Base-by-base conservation (phyloP, 53 echinoderm and acorn worm genomes). In the Astropecten irregularis region DNA sequence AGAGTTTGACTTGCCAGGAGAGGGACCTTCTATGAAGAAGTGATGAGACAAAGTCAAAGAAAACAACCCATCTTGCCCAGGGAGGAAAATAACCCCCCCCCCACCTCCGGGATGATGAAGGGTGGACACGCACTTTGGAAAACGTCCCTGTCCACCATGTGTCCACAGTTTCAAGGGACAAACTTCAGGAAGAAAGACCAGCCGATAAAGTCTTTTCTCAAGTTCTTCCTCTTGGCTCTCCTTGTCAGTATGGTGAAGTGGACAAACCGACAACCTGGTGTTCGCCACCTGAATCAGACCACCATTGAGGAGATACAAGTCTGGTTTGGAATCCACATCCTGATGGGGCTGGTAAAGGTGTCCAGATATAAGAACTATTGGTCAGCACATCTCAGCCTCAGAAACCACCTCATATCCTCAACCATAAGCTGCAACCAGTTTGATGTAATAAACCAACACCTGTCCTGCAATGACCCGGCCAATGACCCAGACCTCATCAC, bases 301-400 rank as follows among this genome's bases (percentile, higher is more conserved):
- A 20, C 59, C 22, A 16, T n/a, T n/a, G 11, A 23, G 47, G 47
- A 81, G 49, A 28, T 62, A 14, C 62, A 28, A 46, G 81, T 64
- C 13, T 81, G 81, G 81, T 62, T 81, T 29, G 64, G 81, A 15
- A 28, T 62, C 3, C 64, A 62, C 28, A 20, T 81, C 31, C 25
- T 81, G 10, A 81, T 81, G 81, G 81, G 64, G 33, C 58, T 81
- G n/a, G 81, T 81, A 4, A 81, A 61, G 46, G 53, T 79, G 11
- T 28, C 20, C 18, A 46, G 42, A 20, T 60, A 44, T 15, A 63
- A 63, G 46, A 64, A 81, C 47, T 81, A 81, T 64, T 81, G 81
- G 81, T 35, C 81, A 20, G 26, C 20, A 15, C 61, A 81, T 32
- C 81, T 9, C 23, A 64, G 40, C 1, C 61, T 61, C 5, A 20